These are phyloP conservation scores for Stictonetta naevosa DNA, from an alignment of 2,113 vertebrate genomes.

Conservation along the genomic window DNA sequence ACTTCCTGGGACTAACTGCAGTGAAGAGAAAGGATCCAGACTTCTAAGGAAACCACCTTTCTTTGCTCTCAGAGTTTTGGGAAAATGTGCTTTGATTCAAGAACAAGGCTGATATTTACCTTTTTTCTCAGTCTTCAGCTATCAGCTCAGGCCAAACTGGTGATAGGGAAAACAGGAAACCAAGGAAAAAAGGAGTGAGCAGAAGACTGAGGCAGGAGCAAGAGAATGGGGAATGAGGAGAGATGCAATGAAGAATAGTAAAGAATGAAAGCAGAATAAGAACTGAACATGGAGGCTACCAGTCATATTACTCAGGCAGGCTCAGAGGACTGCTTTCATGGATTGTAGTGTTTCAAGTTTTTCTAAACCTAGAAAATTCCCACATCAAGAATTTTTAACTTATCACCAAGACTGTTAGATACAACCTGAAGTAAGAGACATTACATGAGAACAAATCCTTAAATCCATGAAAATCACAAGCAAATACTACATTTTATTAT, in stretches of 20 bases:
- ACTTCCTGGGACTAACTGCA: neutral
- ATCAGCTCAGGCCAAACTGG: neutral
- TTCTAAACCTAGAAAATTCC: constrained; percentile 19
- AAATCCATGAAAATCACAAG: constrained; percentile 39
- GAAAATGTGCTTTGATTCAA: neutral
- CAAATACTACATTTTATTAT: neutral
- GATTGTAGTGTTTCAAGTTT: neutral
- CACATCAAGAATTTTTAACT: neutral
- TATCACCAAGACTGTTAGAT: neutral
- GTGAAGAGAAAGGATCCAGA: neutral
- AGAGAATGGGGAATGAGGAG: neutral
- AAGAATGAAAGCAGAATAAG: neutral
- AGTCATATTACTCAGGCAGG: neutral
- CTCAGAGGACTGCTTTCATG: no score
- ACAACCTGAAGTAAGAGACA: constrained; percentile 9
- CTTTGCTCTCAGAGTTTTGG: neutral
- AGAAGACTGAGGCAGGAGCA: neutral
- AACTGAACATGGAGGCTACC: neutral
- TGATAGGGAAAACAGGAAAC: neutral
- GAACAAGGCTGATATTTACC: neutral
- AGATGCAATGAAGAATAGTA: neutral
- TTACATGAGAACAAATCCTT: neutral
- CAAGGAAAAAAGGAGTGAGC: neutral
- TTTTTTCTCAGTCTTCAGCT: neutral
- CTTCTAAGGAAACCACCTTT: neutral